Base-by-base conservation (phyloP, 2,113 vertebrate species). In the Arizona elegans region DNA sequence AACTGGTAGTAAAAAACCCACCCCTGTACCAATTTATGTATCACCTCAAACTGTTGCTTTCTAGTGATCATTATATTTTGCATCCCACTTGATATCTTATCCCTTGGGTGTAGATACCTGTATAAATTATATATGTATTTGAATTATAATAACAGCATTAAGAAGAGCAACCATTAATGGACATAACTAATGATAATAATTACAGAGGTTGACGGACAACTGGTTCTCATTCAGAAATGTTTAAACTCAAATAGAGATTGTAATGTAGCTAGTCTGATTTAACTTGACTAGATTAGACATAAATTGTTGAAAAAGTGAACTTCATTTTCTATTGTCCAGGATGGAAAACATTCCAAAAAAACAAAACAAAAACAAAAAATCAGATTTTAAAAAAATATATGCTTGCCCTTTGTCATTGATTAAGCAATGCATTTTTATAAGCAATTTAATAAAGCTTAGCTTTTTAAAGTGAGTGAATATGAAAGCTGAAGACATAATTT, bases 381-480 rank as follows among this genome's bases (percentile, higher is more conserved):
- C 26, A 29, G 62, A 1, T 70, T 70, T 70, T 38, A 19, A 8
- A 21, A 81, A 81, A 33, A 33, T n/a, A 21, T n/a, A 70, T 33
- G 7, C 2, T 81, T 81, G n/a, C 8, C 21, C 6, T 92, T 70
- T 65, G 29, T 12, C 29, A 24, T 90, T 62, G 88, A 89, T 43
- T 24, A 38, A 81, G 10, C 17, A 12, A 3, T 86, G 47, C 6
- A 5, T 92, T 85, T 58, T 88, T 11, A 85, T 5, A 58, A 24
- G 33, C 23, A 38, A 81, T 26, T n/a, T 21, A 81, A 50, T 75
- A 12, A 85, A 81, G 7, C 3, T 26, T 19, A 50, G 33, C 0
- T 88, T 29, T 94, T 95, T 93, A 55, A n/a, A 86, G 2, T 92
- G 24, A 29, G 8, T 47, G 33, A 53, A 43, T 89, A 81, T 91